Evolutionary conservation across 2,888 invertebrate genomes (phyloP), one percentile per base, ranked within the genome.

Genomic region (Tenthredo scrophulariae): DNA sequence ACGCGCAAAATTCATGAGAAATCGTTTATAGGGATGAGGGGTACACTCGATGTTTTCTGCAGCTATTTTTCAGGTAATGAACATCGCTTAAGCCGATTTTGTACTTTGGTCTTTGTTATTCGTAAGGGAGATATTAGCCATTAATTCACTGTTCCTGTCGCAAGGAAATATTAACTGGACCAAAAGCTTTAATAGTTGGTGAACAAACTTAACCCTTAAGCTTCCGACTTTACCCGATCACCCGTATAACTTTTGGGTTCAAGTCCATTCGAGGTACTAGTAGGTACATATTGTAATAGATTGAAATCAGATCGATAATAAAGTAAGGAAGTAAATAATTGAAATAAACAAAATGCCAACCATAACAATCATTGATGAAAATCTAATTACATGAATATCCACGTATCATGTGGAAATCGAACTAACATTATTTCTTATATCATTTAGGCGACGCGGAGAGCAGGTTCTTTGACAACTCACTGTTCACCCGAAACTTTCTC

Each of bases 131-230:
- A 74, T 74, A 43, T 74, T 74, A 74, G 26, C 43, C 22, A 74
- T 74, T 43, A 74, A 74, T 74, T 74, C 72, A 40, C 13, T 15
- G 72, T 29, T 18, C 18, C 67, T 67, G 67, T 67, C 67, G 33
- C 67, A 18, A 33, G 50, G 13, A 77, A 77, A 62, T 37, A 80
- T 80, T 22, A 80, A 80, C 62, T 80, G 80, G 58, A 62, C 50
- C 62, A 80, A 58, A 54, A 80, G 62, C 58, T 80, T 54, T 80
- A 80, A 37, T 58, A 65, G 80, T 80, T 80, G 15, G 22, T 22
- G 50, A 80, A 80, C 65, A 80, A 80, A 80, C 62, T 80, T 80
- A 58, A 62, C 80, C 40, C 65, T 80, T 58, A 80, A 62, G 37
- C 80, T 80, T 62, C 40, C 22, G 46, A 62, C 62, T 58, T 22